phyloP scores from a whole-genome alignment of 2,113 vertebrate species.

The Lutjanus erythropterus region DNA sequence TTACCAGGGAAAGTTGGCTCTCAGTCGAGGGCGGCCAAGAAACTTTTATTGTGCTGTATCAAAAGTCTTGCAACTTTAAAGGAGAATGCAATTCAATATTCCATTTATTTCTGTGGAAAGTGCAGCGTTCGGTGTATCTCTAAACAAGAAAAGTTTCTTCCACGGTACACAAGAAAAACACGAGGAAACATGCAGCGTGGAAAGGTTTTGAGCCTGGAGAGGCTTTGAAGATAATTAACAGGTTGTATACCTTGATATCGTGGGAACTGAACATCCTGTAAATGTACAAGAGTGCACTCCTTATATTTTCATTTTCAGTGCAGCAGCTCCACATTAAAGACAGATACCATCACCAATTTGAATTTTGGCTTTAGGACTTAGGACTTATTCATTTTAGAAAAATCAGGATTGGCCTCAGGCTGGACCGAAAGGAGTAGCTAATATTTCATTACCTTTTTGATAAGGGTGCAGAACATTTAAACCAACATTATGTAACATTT shows the following conservation, averaged over 20 bases:
- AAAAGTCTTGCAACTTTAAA: constrained; percentile 37
- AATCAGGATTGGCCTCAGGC: neutral
- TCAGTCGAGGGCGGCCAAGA: neutral
- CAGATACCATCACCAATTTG: constrained; percentile 36
- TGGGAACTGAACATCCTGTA: neutral
- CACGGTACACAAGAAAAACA: neutral
- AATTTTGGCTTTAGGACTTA: neutral
- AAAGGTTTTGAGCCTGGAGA: neutral
- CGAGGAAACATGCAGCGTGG: neutral
- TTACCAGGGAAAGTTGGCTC: constrained; percentile 35
- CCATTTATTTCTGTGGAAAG: constrained; percentile 38
- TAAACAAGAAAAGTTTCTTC: constrained; percentile 18
- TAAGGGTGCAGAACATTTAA: neutral
- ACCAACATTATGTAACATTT: too few relatives aligned
- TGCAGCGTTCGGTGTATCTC: neutral
- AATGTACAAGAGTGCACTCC: neutral
- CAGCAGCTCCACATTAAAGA: constrained; percentile 2
- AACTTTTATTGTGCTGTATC: constrained; percentile 41
- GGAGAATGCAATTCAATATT: constrained; percentile 26
- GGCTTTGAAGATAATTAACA: constrained; percentile 20
- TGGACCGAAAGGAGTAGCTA: neutral
- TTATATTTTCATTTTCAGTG: constrained; percentile 5
- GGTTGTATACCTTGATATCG: neutral
- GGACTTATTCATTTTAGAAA: neutral
- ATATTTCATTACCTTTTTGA: constrained; percentile 18